Evolutionary conservation across 2,888 invertebrate species (phyloP), one percentile per base, ranked within the genome.

Genomic region (Palloptera scutellata): DNA sequence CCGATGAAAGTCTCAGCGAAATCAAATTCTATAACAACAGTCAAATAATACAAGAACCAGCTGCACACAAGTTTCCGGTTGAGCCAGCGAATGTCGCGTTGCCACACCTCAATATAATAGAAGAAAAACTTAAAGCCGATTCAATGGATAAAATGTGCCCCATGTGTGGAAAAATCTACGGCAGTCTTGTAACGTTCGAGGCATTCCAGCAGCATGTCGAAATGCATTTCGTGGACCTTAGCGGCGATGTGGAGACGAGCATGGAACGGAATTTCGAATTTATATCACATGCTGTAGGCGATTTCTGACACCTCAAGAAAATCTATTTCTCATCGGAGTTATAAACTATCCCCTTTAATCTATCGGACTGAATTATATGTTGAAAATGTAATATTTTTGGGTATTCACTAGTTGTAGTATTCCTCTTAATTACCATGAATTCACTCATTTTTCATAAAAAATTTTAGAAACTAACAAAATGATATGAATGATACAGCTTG

Each of bases 171-270:
- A 86, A 87, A 80, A 85, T 86, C 72, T 93, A 90, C 78, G 85
- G 85, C 55, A 87, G 87, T 78, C 86, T 88, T 65, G 80, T 87
- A 12, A 80, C 86, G 20, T 92, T 93, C 81, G 84, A 87, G 40
- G 87, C 88, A 58, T 93, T 93, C 78, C 89, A 91, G 72, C 86
- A 89, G 67, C 94, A 94, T 84, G 94, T 94, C 41, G 89, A 93
- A 81, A 88, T 87, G 76, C 94, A 94, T 85, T 94, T 94, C 81
- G 84, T 87, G 66, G 88, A 89, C 73, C 89, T 90, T 45, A 84
- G 81, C 4, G 82, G 81, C 65, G 88, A 88, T 68, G 70, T 81
- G 10, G 88, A 89, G 76, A 69, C 72, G 15, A 87, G 87, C 59
- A 81, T 87, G 48, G 85, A 86, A 63, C 87, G 88, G 40, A 87